phyloP scores from a whole-genome alignment of 2,113 vertebrate genomes.

The Chloropsis hardwickii region DNA sequence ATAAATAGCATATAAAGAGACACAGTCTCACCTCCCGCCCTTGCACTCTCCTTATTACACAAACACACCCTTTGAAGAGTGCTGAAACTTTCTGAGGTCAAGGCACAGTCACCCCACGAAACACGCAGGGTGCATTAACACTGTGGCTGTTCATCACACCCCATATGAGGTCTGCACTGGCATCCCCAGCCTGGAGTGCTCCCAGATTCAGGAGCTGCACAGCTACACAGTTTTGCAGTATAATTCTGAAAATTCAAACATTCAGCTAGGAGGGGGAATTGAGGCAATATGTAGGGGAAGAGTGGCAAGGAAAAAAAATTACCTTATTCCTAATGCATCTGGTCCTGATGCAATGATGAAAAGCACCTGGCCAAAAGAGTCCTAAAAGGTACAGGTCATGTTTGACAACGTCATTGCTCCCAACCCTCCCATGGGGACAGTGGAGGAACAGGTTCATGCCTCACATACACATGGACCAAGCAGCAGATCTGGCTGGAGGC shows the following conservation, averaged over 20 bases:
- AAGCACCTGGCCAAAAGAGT: background rate
- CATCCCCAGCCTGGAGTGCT: background rate
- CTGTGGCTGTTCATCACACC: background rate
- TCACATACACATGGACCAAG: background rate
- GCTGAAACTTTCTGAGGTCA: background rate
- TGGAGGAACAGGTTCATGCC: background rate
- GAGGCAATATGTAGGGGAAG: background rate
- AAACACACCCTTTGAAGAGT: background rate
- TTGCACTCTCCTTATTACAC: background rate
- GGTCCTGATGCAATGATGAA: background rate
- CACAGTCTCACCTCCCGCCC: background rate
- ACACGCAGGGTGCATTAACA: rapidly evolving
- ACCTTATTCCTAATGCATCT: background rate
- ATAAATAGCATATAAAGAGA: background rate
- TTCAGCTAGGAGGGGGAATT: background rate
- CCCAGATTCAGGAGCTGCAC: background rate
- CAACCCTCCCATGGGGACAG: background rate
- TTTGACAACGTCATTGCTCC: background rate
- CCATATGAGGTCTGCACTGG: background rate
- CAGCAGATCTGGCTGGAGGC: background rate
- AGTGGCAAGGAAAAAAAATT: background rate
- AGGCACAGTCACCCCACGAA: background rate
- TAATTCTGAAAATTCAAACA: background rate
- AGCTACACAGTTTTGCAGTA: background rate
- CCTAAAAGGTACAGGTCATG: background rate